Conservation (phyloP, 1,140 invertebrate species). For the Coelopa frigida region DNA sequence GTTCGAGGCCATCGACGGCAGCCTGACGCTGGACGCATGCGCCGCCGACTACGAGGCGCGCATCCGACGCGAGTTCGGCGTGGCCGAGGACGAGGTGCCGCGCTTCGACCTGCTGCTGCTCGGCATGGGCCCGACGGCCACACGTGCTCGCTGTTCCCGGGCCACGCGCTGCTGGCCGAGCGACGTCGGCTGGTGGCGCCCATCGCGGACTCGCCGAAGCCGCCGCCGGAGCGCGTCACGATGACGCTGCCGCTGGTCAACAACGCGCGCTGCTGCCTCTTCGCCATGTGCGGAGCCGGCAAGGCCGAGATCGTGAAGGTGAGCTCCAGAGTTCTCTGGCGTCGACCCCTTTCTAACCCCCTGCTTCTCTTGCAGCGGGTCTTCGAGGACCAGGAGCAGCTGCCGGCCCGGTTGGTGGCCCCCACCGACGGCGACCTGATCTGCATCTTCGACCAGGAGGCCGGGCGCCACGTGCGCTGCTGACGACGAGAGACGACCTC, state of each 20-base stretch:
- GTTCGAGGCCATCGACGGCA: slow-evolving; percentile 62
- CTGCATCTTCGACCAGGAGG: slow-evolving; percentile 12
- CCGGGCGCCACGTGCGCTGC: no score
- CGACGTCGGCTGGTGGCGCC: slow-evolving; percentile 65
- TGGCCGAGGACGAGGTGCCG: slow-evolving; percentile 48
- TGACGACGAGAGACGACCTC: no score
- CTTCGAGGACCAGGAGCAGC: slow-evolving; percentile 13
- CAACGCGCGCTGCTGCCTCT: slow-evolving; percentile 73
- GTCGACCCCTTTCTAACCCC: not conserved
- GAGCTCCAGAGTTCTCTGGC: not conserved
- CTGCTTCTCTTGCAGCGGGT: slow-evolving; percentile 8
- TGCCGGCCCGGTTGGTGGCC: slow-evolving; percentile 16
- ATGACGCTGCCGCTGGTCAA: slow-evolving; percentile 91
- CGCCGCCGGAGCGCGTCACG: slow-evolving; percentile 84
- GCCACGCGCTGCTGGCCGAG: slow-evolving; percentile 66
- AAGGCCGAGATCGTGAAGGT: slow-evolving; percentile 85
- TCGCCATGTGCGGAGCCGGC: slow-evolving; percentile 71
- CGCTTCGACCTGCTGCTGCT: slow-evolving; percentile 83
- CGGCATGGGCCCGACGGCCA: slow-evolving; percentile 99
- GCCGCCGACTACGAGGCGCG: slow-evolving; percentile 73
- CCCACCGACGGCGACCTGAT: slow-evolving; percentile 12
- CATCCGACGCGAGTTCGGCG: slow-evolving; percentile 56
- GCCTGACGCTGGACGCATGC: slow-evolving; percentile 67
- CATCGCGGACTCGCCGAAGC: slow-evolving; percentile 92
- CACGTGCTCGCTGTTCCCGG: slow-evolving; percentile 95